Base-by-base conservation (phyloP, 2,888 invertebrate species). In the Phengaris alcon region DNA sequence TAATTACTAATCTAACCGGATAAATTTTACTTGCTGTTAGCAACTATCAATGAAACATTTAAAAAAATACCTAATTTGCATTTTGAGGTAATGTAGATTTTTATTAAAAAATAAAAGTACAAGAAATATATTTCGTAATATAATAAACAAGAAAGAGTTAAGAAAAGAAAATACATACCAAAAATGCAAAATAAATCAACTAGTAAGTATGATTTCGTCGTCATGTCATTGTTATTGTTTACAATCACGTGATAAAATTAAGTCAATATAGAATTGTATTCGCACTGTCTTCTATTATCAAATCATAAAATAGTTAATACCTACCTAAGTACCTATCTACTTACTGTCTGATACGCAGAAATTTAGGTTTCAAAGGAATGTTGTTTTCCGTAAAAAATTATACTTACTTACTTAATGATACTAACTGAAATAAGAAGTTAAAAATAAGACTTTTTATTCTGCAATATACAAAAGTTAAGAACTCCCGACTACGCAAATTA, bases 301-400 rank as follows among this genome's bases (percentile, higher is more conserved):
- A 59, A 59, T 59, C 59, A 59, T 59, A 59, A 59, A 59, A 22
- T 59, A 59, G 59, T 59, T 59, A 59, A 59, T 22, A 59, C 59
- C 22, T 22, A 22, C 15, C 57, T 59, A 9, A 59, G 22, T 22
- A 59, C 59, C 10, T 22, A 22, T 57, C 57, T 59, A 9, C 15
- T 57, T 9, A 57, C 57, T 57, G 57, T 8, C 15, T 57, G 57
- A 15, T 57, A 57, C 57, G 57, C 57, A 15, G n/a, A 57, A 57
- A 57, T 15, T 57, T 15, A 57, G 13, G 15, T n/a, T 15, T 57
- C 57, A n/a, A 57, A 7, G 15, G 15, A 15, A 8, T 57, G 57
- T 57, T 57, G 13, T 57, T 57, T 13, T 57, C n/a, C n/a, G 55
- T 57, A 6, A 57, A 22, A 57, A 57, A 54, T 12, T 4, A 13